Evolutionary conservation across 2,888 invertebrate genomes (phyloP), one percentile per base, ranked within the genome.

Genomic region (Scaptomyza reducta): DNA sequence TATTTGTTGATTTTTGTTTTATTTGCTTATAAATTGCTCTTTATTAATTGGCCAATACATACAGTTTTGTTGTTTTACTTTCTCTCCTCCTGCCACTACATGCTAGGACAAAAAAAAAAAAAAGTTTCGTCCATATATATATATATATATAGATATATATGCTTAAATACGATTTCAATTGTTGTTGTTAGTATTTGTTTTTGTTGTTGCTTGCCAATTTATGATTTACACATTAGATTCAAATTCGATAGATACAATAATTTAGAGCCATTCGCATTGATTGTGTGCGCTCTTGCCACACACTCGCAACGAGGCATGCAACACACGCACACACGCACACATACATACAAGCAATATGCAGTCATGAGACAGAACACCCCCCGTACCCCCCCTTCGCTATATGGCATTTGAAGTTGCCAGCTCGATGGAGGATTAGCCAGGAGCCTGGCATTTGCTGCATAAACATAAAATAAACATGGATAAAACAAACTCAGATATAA

Each of bases 41-140:
- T 79, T 82, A 79, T 74, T 82, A 82, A 79, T 82, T 82, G 82
- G 77, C 85, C 82, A 82, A 77, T 84, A 81, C 73, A 66, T 72
- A 64, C 58, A 16, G 22, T 22, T 22, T 10, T 31, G 38, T 14
- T 16, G 4, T 35, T 46, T 16, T 45, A 16, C n/a, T 22, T 38
- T 14, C 31, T 22, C 7, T 14, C 38, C 14, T 38, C 5, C 38
- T 14, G 7, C 14, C 14, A 4, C 82, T 81, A 81, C 61, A 66
- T 60, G 59, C 79, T 78, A 79, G 61, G 46, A 57, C 50, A 53
- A 53, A 70, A 66, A 69, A 71, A 66, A 69, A 71, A 61, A 61
- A 38, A n/a, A 1, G 3, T 22, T 9, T 13, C 14, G 38, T 64
- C 55, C 49, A 60, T 38, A 57, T 35, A 31, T 53, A 68, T 54